Base-by-base conservation (phyloP, 2,797 vertebrate genomes). In the Aulostomus chinensis region DNA sequence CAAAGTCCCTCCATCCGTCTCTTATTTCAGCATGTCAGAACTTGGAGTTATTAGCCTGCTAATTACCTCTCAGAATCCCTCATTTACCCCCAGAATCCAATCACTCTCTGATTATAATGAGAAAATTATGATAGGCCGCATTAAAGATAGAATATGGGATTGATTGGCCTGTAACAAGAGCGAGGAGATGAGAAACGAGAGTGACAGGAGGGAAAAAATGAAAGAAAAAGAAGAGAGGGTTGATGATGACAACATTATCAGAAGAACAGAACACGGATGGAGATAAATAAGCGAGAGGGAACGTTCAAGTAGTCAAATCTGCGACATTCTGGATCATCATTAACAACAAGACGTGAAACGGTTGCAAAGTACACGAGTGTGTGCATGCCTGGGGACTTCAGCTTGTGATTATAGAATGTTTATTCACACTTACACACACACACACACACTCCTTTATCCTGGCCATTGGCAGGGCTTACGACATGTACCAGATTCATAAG, bases 41-140 rank as follows among this genome's bases (percentile, higher is more conserved):
- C 72, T 76, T 34, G 56, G 68, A 82, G 72, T 86, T 89, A 90
- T 87, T 90, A 85, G 74, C 73, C 80, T 36, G 35, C 84, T 90
- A 91, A 92, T 92, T 91, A 89, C 81, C 68, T 87, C 70, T 76
- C 76, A 70, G 78, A 86, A 86, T 81, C 83, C 76, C 83, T 88
- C 72, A 88, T 88, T 86, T 87, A 86, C 67, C 67, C 69, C 61
- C 78, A 83, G 78, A 88, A 89, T 88, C 79, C 77, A 88, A 89
- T 89, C 79, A 75, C 65, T 75, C 78, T 70, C 81, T 85, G 87
- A 87, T 88, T 88, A 78, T 86, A 89, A 91, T 87, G 87, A 87
- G 84, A 86, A 79, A 86, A 86, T 87, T 55, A 80, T 79, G 83
- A 87, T 82, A 86, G 75, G 66, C 63, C 59, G 12, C 74, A 85